Evolutionary conservation across 2,113 vertebrate species (phyloP).

Genomic region (Manacus vitellinus): DNA sequence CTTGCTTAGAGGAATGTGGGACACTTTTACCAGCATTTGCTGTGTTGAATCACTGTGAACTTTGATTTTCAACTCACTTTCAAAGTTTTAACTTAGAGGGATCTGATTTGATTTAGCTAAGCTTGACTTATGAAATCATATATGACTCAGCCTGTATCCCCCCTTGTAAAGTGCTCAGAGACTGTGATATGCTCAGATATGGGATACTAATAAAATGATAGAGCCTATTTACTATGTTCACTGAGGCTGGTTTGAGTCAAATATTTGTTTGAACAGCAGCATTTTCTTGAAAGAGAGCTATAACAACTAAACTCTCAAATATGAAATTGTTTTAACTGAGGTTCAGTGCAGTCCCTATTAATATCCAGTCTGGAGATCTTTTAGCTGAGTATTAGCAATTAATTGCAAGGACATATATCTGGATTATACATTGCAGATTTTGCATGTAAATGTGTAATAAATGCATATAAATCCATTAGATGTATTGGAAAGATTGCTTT

Average conservation of each 20-base stretch:
- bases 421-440: not conserved
- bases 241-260: not conserved
- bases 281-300: not conserved
- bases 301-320: not conserved
- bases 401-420: not conserved
- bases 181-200: not conserved
- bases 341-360: not conserved
- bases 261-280: not conserved
- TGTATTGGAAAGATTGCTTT: not conserved
- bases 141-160: not conserved
- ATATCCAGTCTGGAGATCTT: not conserved
- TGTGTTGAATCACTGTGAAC: not conserved
- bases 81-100: not conserved
- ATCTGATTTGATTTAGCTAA: not conserved
- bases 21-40: not conserved
- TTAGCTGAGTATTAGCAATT: not conserved
- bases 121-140: constrained; percentile 4
- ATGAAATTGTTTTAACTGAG: not conserved
- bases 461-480: not conserved
- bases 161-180: not conserved
- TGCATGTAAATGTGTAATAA: not conserved
- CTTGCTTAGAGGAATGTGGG: not conserved
- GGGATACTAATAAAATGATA: not conserved
- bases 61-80: not conserved
- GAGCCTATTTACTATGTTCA: not conserved